Percentiles rank a stretch among this genome's conserved stretches.
Conservation (phyloP, 2,797 vertebrate genomes). For the Spinus olivaceus region DNA sequence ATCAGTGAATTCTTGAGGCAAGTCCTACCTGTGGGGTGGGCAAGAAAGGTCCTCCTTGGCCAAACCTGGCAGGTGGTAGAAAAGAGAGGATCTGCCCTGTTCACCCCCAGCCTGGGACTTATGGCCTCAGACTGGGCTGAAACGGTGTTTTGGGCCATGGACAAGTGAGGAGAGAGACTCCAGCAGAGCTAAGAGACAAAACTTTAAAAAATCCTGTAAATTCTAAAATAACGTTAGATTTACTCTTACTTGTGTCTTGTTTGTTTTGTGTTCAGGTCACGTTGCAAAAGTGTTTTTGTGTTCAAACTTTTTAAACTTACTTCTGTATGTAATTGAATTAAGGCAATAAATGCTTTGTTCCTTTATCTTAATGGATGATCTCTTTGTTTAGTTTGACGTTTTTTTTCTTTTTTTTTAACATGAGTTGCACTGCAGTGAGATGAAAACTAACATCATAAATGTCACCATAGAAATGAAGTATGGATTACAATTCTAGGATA, state of each 20-base stretch:
- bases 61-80: rapidly evolving
- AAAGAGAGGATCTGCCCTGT: background rate
- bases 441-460: background rate
- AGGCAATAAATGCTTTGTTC: background rate
- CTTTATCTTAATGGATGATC: background rate
- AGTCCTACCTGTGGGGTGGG: rapidly evolving
- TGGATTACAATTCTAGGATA: background rate
- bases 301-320: background rate
- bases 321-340: background rate
- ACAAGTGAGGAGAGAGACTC: background rate
- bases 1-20: background rate
- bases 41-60: background rate
- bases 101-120: background rate
- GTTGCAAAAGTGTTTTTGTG: background rate
- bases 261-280: background rate
- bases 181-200: background rate
- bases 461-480: background rate
- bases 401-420: background rate
- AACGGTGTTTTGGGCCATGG: background rate
- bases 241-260: background rate
- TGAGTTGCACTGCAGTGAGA: background rate
- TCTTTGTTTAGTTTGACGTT: background rate
- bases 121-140: background rate
- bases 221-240: background rate
- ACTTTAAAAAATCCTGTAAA: background rate